phyloP scores from a whole-genome alignment of 2,888 invertebrate species.

The Cephus rjabovi region DNA sequence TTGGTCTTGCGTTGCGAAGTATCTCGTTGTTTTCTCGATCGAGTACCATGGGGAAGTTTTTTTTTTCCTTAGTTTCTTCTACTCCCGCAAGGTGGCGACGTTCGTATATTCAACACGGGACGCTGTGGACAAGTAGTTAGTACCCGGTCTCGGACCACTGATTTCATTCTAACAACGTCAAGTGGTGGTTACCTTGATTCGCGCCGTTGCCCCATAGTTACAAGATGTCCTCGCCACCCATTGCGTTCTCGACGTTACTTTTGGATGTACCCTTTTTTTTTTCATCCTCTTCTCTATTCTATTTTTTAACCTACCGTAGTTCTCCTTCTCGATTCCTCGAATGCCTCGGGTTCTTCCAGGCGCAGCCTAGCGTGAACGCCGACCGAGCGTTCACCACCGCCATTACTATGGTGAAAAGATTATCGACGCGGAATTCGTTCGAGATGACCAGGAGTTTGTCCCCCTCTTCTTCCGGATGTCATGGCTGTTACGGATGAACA shows the following conservation, averaged over 20 bases:
- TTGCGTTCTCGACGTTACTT: background rate
- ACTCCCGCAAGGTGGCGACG: slow-evolving; percentile 21
- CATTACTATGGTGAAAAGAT: background rate
- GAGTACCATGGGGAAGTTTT: slow-evolving; percentile 26
- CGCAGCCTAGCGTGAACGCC: slow-evolving; percentile 2
- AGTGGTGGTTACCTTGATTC: background rate
- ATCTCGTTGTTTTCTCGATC: slow-evolving; percentile 19
- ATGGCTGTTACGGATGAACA: background rate
- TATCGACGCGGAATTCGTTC: background rate
- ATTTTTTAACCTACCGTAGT: background rate
- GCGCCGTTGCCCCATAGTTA: background rate
- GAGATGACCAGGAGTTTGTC: background rate
- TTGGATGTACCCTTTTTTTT: background rate
- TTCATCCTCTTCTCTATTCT: background rate
- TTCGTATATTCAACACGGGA: background rate
- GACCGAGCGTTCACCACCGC: background rate
- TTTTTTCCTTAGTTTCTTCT: slow-evolving; percentile 18
- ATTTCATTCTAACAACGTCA: background rate
- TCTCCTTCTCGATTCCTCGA: background rate
- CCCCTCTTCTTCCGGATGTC: background rate
- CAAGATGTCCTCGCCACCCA: background rate
- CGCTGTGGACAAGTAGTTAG: background rate
- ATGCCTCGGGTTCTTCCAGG: background rate
- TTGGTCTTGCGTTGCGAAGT: background rate
- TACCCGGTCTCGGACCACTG: background rate